phyloP scores from a whole-genome alignment of 2,113 vertebrate species.

The Cebidichthys violaceus region DNA sequence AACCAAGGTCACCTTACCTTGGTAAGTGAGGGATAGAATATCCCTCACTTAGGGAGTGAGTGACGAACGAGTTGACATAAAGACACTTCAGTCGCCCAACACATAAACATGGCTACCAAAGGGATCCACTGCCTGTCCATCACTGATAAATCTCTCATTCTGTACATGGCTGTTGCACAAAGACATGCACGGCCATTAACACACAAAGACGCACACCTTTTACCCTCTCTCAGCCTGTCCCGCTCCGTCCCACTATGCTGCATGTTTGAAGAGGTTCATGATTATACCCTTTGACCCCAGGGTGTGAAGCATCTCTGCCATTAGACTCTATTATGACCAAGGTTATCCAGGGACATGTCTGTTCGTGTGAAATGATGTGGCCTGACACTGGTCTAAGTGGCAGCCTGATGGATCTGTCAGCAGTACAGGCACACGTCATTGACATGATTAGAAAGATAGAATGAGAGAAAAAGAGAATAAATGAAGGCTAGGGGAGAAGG shows the following conservation, averaged over 20 bases:
- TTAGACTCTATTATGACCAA: constrained; percentile 74
- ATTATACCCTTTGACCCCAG: constrained; percentile 63
- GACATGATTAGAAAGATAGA: constrained; percentile 57
- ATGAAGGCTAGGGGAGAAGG: constrained; percentile 21
- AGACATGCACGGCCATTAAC: background rate
- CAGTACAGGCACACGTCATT: constrained; percentile 34
- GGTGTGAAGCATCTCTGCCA: constrained; percentile 51
- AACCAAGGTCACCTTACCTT: constrained; percentile 66
- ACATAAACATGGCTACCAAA: constrained; percentile 40
- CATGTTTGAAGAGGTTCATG: constrained; percentile 44
- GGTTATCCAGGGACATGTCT: constrained; percentile 73
- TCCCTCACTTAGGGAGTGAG: background rate
- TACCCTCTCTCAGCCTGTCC: background rate
- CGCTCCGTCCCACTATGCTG: background rate
- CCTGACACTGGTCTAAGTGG: constrained; percentile 65
- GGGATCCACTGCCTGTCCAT: constrained; percentile 44
- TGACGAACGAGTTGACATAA: constrained; percentile 41
- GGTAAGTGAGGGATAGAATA: no score
- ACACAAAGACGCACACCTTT: background rate
- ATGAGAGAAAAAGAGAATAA: constrained; percentile 41
- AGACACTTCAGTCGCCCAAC: constrained; percentile 36
- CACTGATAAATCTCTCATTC: constrained; percentile 57
- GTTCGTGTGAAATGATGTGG: constrained; percentile 70
- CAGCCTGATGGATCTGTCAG: constrained; percentile 75
- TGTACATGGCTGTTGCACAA: background rate